phyloP scores from a whole-genome alignment of 1,140 invertebrate genomes.

The Drosophila navojoa region DNA sequence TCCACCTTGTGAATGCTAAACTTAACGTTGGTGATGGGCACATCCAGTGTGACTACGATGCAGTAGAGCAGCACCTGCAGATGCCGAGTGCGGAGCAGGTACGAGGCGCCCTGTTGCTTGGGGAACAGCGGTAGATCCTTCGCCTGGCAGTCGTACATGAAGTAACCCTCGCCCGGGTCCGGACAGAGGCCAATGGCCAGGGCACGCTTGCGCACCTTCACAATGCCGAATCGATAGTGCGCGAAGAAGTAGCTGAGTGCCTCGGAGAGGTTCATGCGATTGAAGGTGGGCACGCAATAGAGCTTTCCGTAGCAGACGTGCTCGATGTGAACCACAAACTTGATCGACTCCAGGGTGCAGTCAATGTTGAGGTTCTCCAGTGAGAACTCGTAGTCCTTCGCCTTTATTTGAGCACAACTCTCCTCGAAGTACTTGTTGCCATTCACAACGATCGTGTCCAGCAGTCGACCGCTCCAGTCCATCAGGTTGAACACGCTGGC shows the following conservation, averaged over 20 bases:
- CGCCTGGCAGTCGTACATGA: slow-evolving; percentile 87
- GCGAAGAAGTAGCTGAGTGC: slow-evolving; percentile 86
- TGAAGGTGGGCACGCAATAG: slow-evolving; percentile 85
- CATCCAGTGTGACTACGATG: slow-evolving; percentile 85
- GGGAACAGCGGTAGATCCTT: slow-evolving; percentile 86
- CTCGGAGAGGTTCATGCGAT: slow-evolving; percentile 86
- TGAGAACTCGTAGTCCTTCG: slow-evolving; percentile 84
- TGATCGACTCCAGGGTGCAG: slow-evolving; percentile 85
- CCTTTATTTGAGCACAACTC: slow-evolving; percentile 84
- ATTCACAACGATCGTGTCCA: slow-evolving; percentile 86
- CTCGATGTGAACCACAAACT: slow-evolving; percentile 85
- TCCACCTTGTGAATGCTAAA: slow-evolving; percentile 77
- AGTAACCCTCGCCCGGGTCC: slow-evolving; percentile 85
- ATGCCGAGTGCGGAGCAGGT: slow-evolving; percentile 86
- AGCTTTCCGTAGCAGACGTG: slow-evolving; percentile 86
- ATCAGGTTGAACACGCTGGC: slow-evolving; percentile 85
- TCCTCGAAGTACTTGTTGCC: slow-evolving; percentile 85
- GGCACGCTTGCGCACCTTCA: slow-evolving; percentile 85
- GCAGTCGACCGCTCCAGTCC: slow-evolving; percentile 86
- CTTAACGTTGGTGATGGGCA: slow-evolving; percentile 76
- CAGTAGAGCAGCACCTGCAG: slow-evolving; percentile 87
- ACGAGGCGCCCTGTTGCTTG: slow-evolving; percentile 85
- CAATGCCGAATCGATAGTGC: slow-evolving; percentile 84
- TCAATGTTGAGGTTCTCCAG: slow-evolving; percentile 84
- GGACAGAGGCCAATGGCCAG: slow-evolving; percentile 85